These are phyloP conservation scores for Nothobranchius furzeri DNA, from an alignment of 2,113 vertebrate genomes.

Conservation along the genomic window DNA sequence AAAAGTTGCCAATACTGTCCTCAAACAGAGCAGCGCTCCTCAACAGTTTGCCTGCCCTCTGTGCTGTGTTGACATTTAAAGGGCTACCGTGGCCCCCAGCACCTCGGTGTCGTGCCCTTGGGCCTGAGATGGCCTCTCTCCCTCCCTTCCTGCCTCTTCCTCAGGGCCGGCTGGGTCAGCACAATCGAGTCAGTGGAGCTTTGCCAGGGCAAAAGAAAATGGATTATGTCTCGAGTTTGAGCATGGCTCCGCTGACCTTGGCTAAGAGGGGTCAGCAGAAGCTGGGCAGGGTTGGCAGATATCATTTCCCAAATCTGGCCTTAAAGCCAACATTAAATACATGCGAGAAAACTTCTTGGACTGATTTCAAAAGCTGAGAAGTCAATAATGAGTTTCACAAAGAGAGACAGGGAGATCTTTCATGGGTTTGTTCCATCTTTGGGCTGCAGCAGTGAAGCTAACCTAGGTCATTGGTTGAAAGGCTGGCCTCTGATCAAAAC, in stretches of 20 bases:
- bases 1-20: constrained; percentile 49
- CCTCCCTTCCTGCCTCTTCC: constrained; percentile 51
- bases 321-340: constrained; percentile 51
- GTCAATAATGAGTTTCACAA: constrained; percentile 42
- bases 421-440: constrained; percentile 37
- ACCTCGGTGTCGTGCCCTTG: constrained; percentile 74
- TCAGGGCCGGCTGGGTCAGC: constrained; percentile 64
- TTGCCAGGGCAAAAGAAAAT: constrained; percentile 59
- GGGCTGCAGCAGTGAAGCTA: constrained; percentile 3
- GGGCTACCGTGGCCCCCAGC: constrained; percentile 78
- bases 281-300: constrained; percentile 62
- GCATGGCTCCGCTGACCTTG: constrained; percentile 65
- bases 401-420: constrained; percentile 36
- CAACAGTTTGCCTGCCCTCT: constrained; percentile 40
- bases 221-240: constrained; percentile 63
- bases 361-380: constrained; percentile 52
- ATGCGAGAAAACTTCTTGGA: constrained; percentile 58
- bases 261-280: constrained; percentile 68
- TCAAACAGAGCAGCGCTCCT: constrained; percentile 39
- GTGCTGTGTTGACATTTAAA: constrained; percentile 81
- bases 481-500: constrained; percentile 1
- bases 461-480: background rate
- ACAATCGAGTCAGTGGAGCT: constrained; percentile 56
- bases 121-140: constrained; percentile 74
- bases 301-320: constrained; percentile 57